These are phyloP conservation scores for Cheirogaleus medius DNA, from an alignment of 2,113 vertebrate genomes.

Conservation along the genomic window DNA sequence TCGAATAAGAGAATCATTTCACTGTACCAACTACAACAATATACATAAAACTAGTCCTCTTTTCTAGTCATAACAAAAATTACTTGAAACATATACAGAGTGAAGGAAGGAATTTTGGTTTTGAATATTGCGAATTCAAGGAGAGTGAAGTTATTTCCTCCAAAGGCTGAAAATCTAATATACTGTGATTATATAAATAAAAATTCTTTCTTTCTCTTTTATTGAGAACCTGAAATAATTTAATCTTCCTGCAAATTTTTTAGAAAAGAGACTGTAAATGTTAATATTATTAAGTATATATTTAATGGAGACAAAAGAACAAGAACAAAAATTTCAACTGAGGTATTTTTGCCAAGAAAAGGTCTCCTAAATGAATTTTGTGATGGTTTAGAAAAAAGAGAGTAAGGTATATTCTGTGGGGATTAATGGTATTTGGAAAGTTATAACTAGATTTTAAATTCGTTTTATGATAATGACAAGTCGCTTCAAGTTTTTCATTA, in stretches of 20 bases:
- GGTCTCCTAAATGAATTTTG: neutral
- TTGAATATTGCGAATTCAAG: conserved; percentile 22
- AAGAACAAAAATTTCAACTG: neutral
- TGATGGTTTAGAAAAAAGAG: neutral
- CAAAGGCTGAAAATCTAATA: neutral
- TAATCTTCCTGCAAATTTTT: neutral
- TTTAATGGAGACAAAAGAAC: conserved; percentile 22
- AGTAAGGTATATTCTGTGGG: neutral
- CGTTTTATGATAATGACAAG: neutral
- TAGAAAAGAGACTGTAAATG: neutral
- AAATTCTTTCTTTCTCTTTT: neutral
- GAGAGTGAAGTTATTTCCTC: conserved; percentile 55
- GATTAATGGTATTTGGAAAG: neutral
- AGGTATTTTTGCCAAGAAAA: neutral
- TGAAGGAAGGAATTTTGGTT: conserved; percentile 70
- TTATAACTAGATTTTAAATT: neutral
- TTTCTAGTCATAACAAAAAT: conserved; percentile 79
- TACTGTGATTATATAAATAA: neutral
- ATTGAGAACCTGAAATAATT: conserved; percentile 8
- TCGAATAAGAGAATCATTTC: conserved; percentile 56
- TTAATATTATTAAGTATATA: neutral
- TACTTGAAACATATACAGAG: conserved; percentile 70
- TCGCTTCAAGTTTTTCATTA: neutral
- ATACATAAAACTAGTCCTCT: conserved; percentile 68
- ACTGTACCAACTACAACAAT: conserved; percentile 54